Evolutionary conservation across 1,140 invertebrate species (phyloP), one percentile per base, ranked within the genome.

Genomic region (Rhopalosiphum padi): DNA sequence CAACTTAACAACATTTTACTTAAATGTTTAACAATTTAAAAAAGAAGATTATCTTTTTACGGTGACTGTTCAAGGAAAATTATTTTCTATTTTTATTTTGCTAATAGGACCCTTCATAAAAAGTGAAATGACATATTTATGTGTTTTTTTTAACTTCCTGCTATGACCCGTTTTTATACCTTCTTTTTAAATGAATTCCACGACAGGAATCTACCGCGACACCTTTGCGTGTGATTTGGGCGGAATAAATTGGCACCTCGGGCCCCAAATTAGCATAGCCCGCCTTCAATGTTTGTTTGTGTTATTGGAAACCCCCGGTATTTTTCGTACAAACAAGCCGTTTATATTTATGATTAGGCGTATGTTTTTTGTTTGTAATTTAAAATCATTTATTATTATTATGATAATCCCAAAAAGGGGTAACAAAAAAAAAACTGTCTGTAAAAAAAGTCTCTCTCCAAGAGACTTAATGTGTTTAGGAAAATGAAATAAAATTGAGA

Each of bases 271-370:
- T 93, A 93, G 48, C 82, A 93, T 85, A 53, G 22, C 15, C 46
- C 77, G 35, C 46, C 82, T 86, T 68, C 91, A 86, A 86, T 93
- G 82, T 86, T 93, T 93, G 91, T 93, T 93, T 93, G 91, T 93
- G 91, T 86, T 93, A 93, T 93, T 86, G 91, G 77, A 93, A 93
- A 93, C 91, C 91, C 48, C 22, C 35, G 48, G 77, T 92, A 82
- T 92, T 82, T 77, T 51, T 37, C 48, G 25, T 48, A 35, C 46
- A 53, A 86, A 93, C 60, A 93, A 93, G 91, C 91, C 91, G 91
- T 93, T 93, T 53, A 93, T 93, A 93, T 93, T 93, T 93, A 93
- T 93, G 91, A 93, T 93, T 93, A 93, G 91, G 91, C 91, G 91
- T 83, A 85, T 93, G 37, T 91, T 77, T 91, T 46, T 41, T 43